A percentile compares a stretch with the other conserved stretches of the same genome.
These are phyloP conservation scores for Acutogordius australiensis DNA, from an alignment of 2,888 invertebrate genomes.

Conservation along the genomic window DNA sequence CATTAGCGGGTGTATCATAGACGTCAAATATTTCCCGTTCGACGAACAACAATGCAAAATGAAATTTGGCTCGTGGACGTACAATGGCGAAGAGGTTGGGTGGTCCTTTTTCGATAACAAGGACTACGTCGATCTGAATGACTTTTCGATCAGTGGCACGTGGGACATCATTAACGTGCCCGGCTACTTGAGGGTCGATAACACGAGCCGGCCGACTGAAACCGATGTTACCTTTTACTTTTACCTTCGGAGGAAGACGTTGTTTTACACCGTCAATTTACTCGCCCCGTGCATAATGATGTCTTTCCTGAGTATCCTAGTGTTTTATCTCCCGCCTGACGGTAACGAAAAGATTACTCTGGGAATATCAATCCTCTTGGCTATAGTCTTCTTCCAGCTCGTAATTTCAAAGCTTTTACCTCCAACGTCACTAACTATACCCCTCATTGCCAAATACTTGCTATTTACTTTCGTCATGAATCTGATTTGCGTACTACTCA, in stretches of 20 bases:
- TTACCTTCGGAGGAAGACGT: constrained; percentile 71
- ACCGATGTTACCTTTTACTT: constrained; percentile 87
- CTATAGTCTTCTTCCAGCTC: constrained; percentile 90
- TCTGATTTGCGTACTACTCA: constrained; percentile 90
- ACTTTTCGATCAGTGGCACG: constrained; percentile 92
- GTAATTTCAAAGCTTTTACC: constrained; percentile 94
- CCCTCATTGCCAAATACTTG: constrained; percentile 90
- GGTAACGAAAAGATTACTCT: constrained; percentile 61
- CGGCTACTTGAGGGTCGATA: constrained; percentile 55
- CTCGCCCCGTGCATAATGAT: constrained; percentile 92
- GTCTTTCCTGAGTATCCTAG: constrained; percentile 85
- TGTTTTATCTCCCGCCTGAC: constrained; percentile 92
- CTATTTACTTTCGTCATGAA: constrained; percentile 99
- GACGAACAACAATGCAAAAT: constrained; percentile 79
- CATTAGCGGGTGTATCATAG: constrained; percentile 92
- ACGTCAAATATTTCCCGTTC: constrained; percentile 39
- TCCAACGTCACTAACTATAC: constrained; percentile 82
- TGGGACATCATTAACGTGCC: constrained; percentile 70
- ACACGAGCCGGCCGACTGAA: constrained; percentile 40
- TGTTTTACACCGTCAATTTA: constrained; percentile 96
- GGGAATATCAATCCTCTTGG: constrained; percentile 91
- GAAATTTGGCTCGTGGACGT: constrained; percentile 98
- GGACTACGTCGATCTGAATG: constrained; percentile 66
- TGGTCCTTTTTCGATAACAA: constrained; percentile 71
- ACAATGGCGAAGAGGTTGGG: constrained; percentile 82